Conservation (phyloP, 2,797 vertebrate genomes). For the Channa striata region DNA sequence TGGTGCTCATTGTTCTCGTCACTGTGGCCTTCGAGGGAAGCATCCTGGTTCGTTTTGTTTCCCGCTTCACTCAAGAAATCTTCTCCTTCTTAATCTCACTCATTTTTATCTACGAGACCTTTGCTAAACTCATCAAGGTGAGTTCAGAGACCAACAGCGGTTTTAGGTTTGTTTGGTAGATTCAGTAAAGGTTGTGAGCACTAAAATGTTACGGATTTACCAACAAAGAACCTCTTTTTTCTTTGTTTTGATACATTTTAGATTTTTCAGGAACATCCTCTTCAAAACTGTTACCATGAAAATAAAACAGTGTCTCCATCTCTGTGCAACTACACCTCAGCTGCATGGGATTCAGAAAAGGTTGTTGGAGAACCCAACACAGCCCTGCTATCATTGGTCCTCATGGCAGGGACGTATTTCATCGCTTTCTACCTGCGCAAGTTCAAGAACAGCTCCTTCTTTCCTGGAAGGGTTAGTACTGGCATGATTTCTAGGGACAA, state of each 20-base stretch:
- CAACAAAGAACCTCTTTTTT: neutral
- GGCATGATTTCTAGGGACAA: too few species aligned
- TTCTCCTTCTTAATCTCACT: slow-evolving; percentile 97
- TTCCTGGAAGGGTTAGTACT: slow-evolving; percentile 89
- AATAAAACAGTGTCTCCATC: slow-evolving; percentile 48
- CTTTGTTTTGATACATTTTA: slow-evolving; percentile 53
- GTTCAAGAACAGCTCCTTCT: slow-evolving; percentile 97
- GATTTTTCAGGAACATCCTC: slow-evolving; percentile 93
- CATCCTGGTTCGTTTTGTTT: slow-evolving; percentile 94
- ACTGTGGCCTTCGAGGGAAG: slow-evolving; percentile 95
- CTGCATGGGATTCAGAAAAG: slow-evolving; percentile 5
- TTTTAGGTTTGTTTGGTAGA: too few species aligned
- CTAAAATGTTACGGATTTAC: too few species aligned
- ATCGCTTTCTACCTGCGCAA: slow-evolving; percentile 95
- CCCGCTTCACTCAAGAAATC: slow-evolving; percentile 97
- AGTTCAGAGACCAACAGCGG: slow-evolving; percentile 14
- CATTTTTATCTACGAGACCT: slow-evolving; percentile 98
- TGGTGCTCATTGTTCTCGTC: slow-evolving; percentile 90
- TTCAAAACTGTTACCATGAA: slow-evolving; percentile 78
- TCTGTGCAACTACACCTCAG: slow-evolving; percentile 47
- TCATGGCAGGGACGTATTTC: slow-evolving; percentile 94
- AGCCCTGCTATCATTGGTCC: slow-evolving; percentile 90
- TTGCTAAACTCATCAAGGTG: slow-evolving; percentile 92
- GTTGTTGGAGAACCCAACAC: slow-evolving; percentile 90
- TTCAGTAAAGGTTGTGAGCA: too few species aligned